Percentiles rank a stretch among this genome's conserved stretches.
These are phyloP conservation scores for Ganaspis brasiliensis DNA, from an alignment of 2,888 invertebrate species.

Conservation along the genomic window DNA sequence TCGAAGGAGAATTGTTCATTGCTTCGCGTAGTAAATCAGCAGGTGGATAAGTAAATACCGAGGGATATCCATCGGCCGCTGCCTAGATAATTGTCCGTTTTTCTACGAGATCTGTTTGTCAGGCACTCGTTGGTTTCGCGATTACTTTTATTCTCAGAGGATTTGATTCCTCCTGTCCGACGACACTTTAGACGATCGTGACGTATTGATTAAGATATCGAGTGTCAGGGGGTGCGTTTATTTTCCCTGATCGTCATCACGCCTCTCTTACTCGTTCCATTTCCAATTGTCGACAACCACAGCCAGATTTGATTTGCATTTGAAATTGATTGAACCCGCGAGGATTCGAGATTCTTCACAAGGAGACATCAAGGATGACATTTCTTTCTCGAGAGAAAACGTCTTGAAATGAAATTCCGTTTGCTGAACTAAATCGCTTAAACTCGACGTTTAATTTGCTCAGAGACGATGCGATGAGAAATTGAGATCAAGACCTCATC, in stretches of 20 bases:
- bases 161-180: slow-evolving; percentile 43
- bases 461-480: slow-evolving; percentile 54
- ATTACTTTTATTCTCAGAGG: slow-evolving; percentile 61
- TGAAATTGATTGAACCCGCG: slow-evolving; percentile 71
- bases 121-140: slow-evolving; percentile 63
- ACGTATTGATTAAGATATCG: slow-evolving; percentile 68
- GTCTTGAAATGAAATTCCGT: slow-evolving; percentile 59
- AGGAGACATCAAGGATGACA: slow-evolving; percentile 51
- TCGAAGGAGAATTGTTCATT: slow-evolving; percentile 41
- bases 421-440: slow-evolving; percentile 60
- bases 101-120: slow-evolving; percentile 60
- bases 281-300: slow-evolving; percentile 57
- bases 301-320: slow-evolving; percentile 69
- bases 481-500: slow-evolving; percentile 64
- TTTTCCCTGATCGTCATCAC: slow-evolving; percentile 45
- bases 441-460: slow-evolving; percentile 63
- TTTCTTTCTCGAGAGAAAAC: slow-evolving; percentile 52
- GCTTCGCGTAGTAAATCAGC: slow-evolving; percentile 52
- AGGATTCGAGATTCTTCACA: slow-evolving; percentile 57
- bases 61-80: slow-evolving; percentile 46
- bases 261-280: slow-evolving; percentile 21
- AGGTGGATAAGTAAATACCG: slow-evolving; percentile 62
- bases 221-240: slow-evolving; percentile 49
- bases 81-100: slow-evolving; percentile 57
- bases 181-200: slow-evolving; percentile 54